Conservation (phyloP, 2,797 vertebrate species). For the Falco biarmicus region DNA sequence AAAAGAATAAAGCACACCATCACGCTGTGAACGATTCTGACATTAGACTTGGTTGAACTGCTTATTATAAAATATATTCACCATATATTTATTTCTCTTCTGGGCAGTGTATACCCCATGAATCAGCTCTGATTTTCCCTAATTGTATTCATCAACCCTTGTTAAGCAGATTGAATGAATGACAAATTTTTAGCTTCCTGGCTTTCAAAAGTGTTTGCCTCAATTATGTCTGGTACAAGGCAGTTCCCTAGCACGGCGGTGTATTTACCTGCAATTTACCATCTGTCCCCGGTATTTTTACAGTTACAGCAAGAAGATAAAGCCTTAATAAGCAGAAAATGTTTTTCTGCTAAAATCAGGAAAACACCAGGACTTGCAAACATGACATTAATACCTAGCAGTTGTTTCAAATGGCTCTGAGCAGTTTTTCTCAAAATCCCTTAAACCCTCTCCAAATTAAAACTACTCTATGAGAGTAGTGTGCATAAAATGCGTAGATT, state of each 20-base stretch:
- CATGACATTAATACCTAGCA: background rate
- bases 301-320: background rate
- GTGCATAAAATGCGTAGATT: background rate
- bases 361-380: background rate
- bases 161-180: background rate
- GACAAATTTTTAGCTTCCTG: background rate
- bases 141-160: background rate
- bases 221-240: background rate
- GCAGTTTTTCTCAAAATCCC: constrained; percentile 17
- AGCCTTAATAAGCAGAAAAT: constrained; percentile 14
- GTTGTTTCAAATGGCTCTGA: constrained; percentile 5
- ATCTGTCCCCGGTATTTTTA: background rate
- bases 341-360: constrained; percentile 2
- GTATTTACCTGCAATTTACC: background rate
- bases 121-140: background rate
- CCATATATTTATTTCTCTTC: background rate
- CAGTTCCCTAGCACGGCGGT: background rate
- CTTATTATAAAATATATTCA: background rate
- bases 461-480: background rate
- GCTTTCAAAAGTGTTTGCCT: background rate
- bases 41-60: background rate
- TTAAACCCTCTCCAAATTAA: background rate
- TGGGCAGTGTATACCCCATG: background rate
- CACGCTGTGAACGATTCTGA: background rate
- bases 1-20: background rate